These are phyloP conservation scores for Sebastes trivittatus DNA, from an alignment of 2,797 vertebrate species.

Conservation along the genomic window DNA sequence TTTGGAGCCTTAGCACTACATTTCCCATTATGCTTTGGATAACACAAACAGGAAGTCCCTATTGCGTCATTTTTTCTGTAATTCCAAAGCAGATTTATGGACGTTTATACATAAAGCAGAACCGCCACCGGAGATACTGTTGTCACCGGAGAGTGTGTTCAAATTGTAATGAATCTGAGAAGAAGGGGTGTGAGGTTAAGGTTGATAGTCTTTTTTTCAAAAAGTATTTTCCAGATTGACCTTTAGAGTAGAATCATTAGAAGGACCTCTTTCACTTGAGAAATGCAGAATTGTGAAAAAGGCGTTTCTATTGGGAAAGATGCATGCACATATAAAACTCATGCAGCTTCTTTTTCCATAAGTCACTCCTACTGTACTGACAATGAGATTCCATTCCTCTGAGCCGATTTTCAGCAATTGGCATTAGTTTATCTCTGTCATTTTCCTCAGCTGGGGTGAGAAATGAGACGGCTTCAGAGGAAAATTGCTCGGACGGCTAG, in stretches of 20 bases:
- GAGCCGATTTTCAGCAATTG: conserved; percentile 33
- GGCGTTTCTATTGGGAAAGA: neutral
- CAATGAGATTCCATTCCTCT: conserved; percentile 23
- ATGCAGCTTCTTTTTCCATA: conserved; percentile 6
- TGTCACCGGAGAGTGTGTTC: neutral
- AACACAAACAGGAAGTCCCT: neutral
- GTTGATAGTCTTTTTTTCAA: neutral
- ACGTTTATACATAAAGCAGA: neutral
- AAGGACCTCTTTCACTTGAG: neutral
- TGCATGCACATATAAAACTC: neutral
- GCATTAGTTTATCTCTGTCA: conserved; percentile 41
- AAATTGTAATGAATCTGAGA: neutral
- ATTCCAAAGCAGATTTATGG: neutral
- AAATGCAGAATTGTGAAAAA: neutral
- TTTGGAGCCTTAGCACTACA: neutral
- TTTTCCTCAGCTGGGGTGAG: conserved; percentile 43
- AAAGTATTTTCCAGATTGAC: neutral
- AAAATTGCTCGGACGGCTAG: conserved; percentile 56
- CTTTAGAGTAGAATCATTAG: neutral
- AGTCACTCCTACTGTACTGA: conserved; percentile 10
- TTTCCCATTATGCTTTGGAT: neutral
- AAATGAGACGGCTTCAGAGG: conserved; percentile 51
- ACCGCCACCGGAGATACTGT: neutral
- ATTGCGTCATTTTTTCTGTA: neutral
- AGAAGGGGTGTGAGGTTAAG: neutral